Percentiles rank a stretch among this genome's conserved stretches.
Evolutionary conservation across 2,797 vertebrate genomes (phyloP).

Genomic region (Xenops minutus): DNA sequence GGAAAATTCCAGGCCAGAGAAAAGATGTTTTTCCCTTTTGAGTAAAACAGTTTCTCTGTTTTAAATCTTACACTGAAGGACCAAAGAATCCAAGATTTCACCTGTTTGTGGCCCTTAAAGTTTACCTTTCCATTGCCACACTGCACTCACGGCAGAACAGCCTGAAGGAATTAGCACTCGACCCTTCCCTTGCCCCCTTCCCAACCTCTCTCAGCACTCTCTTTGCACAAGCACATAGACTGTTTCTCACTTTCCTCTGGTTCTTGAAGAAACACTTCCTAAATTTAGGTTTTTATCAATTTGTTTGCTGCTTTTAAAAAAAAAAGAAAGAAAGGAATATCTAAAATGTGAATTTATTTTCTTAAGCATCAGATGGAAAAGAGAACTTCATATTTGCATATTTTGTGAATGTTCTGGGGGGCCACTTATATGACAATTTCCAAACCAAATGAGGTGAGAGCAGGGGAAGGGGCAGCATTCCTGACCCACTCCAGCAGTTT

Average conservation of each 20-base stretch:
- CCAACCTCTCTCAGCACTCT: not conserved
- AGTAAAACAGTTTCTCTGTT: slow-evolving; percentile 45
- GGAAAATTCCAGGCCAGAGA: slow-evolving; percentile 34
- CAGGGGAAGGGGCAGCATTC: not conserved
- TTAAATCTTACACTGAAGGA: slow-evolving; percentile 56
- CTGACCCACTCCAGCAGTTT: not conserved
- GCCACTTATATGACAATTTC: not conserved
- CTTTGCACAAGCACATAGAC: slow-evolving; percentile 7
- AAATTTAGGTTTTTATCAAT: slow-evolving; percentile 52
- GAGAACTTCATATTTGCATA: slow-evolving; percentile 8
- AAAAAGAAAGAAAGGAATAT: not conserved
- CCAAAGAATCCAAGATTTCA: slow-evolving; percentile 59
- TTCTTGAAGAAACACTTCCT: slow-evolving; percentile 42
- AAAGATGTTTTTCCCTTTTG: not conserved
- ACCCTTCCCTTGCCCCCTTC: not conserved
- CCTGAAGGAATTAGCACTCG: slow-evolving; percentile 24
- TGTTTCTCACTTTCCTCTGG: slow-evolving; percentile 43
- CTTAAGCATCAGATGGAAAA: slow-evolving; percentile 47
- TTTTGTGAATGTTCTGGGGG: slow-evolving; percentile 24
- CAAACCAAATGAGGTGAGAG: not conserved
- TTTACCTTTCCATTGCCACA: not conserved
- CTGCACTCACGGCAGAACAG: not conserved
- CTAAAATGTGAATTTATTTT: slow-evolving; percentile 66
- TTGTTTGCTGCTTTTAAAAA: slow-evolving; percentile 44
- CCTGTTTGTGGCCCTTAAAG: not conserved